Percentiles rank a stretch among this genome's conserved stretches.
Conservation (phyloP, 2,797 vertebrate genomes). For the Morus bassanus region DNA sequence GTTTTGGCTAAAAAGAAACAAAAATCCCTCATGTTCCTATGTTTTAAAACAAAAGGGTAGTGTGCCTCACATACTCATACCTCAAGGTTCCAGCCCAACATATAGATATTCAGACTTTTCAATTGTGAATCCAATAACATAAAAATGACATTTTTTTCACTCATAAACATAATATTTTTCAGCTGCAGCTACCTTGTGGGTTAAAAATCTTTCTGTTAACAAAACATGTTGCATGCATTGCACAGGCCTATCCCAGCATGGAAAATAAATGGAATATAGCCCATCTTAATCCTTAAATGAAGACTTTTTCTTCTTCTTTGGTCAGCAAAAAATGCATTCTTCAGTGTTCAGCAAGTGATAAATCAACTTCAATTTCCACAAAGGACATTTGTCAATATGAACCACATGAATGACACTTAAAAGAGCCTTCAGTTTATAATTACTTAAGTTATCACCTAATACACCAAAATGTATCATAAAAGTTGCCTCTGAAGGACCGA, state of each 20-base stretch:
- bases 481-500: fast-evolving
- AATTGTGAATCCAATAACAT: not conserved
- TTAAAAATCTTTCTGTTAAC: not conserved
- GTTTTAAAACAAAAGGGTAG: not conserved
- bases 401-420: not conserved
- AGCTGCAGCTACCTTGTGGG: not conserved
- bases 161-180: not conserved
- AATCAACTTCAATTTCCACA: not conserved
- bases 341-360: not conserved
- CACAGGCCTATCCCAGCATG: not conserved
- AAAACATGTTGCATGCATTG: not conserved
- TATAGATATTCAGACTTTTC: not conserved
- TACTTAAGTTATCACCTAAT: not conserved
- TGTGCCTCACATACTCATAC: not conserved
- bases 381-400: not conserved
- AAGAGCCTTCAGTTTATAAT: not conserved
- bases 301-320: not conserved
- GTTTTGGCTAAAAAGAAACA: not conserved
- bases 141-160: not conserved
- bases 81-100: not conserved
- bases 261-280: not conserved
- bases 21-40: not conserved
- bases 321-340: not conserved
- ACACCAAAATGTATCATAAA: not conserved
- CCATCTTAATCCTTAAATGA: not conserved